Conservation (phyloP, 35 echinoderm and acorn worm genomes). For the Nesometra sesokonis region DNA sequence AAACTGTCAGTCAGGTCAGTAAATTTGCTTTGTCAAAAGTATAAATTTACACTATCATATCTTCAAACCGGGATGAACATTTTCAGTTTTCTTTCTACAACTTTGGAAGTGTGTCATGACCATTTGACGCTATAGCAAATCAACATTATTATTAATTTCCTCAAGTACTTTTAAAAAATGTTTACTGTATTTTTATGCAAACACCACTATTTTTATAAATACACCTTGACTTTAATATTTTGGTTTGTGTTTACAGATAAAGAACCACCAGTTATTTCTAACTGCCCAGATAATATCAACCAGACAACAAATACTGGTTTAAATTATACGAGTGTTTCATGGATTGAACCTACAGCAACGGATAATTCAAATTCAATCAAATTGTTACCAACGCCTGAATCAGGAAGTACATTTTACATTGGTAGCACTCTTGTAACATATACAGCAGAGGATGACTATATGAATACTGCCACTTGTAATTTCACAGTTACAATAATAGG, state of each 20-base stretch:
- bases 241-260: background rate
- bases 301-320: background rate
- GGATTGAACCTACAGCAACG: conserved; percentile 24
- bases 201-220: too few relatives aligned
- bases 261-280: conserved; percentile 8
- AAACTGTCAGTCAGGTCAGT: too few relatives aligned
- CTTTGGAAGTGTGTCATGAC: too few relatives aligned
- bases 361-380: conserved; percentile 14
- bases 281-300: conserved; percentile 11
- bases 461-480: background rate
- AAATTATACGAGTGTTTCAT: background rate
- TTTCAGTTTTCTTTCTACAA: too few relatives aligned
- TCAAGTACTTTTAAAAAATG: too few relatives aligned
- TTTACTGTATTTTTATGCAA: too few relatives aligned
- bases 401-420: conserved; percentile 33
- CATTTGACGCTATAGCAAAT: too few relatives aligned
- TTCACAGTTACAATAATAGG: conserved; percentile 27
- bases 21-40: too few relatives aligned
- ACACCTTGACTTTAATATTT: too few relatives aligned
- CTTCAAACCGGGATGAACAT: too few relatives aligned
- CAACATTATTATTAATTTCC: too few relatives aligned
- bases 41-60: too few relatives aligned
- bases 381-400: background rate
- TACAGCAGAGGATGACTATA: conserved; percentile 32
- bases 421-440: conserved; percentile 32